Percentiles rank a stretch among this genome's conserved stretches.
Evolutionary conservation across 2,113 vertebrate species (phyloP).

Genomic region (Myanophis thanlyinensis): DNA sequence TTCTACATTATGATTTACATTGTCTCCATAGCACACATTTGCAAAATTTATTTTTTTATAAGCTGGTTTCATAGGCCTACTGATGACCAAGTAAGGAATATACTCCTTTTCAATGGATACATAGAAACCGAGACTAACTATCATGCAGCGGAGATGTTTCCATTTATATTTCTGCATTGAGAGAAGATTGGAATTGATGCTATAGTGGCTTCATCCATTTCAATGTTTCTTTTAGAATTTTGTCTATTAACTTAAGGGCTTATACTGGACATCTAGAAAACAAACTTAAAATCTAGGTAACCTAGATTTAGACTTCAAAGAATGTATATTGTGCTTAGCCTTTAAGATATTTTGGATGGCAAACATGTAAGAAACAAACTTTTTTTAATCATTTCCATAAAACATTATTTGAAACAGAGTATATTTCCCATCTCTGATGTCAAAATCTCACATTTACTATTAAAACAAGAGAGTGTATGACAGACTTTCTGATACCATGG

Average conservation of each 20-base stretch:
- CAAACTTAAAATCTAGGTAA: background rate
- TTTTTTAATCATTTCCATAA: background rate
- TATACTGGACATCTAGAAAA: background rate
- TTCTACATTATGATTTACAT: background rate
- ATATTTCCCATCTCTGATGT: background rate
- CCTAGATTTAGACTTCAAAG: background rate
- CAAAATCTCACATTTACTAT: background rate
- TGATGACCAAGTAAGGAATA: background rate
- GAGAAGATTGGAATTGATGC: background rate
- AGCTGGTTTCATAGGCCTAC: background rate
- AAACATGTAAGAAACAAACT: background rate
- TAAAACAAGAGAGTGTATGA: slow-evolving; percentile 18
- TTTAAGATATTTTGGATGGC: background rate
- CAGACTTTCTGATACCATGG: slow-evolving; percentile 47
- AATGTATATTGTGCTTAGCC: background rate
- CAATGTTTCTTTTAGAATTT: background rate
- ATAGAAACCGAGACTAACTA: background rate
- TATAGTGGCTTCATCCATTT: background rate
- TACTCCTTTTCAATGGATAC: background rate
- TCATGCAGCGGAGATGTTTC: background rate
- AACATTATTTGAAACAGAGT: background rate
- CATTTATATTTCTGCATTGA: background rate
- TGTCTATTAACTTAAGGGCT: background rate
- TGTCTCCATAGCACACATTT: background rate
- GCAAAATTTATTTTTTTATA: background rate